Percentiles rank a stretch among this genome's conserved stretches.
phyloP scores from a whole-genome alignment of 2,888 invertebrate species.

The Hoplodrina blanda region DNA sequence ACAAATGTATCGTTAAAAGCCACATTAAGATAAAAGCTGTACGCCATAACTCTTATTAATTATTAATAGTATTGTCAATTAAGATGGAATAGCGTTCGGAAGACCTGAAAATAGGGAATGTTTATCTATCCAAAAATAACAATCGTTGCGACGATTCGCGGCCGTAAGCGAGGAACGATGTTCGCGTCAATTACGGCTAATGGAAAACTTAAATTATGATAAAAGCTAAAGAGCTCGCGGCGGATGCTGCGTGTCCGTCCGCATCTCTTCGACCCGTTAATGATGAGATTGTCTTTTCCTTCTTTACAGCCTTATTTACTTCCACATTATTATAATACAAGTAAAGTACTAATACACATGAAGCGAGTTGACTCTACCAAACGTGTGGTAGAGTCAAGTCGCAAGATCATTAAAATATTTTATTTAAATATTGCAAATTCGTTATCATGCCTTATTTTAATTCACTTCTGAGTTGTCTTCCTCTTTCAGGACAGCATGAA shows the following conservation, averaged over 20 bases:
- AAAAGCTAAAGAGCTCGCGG: conserved; percentile 86
- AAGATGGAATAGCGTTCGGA: conserved; percentile 81
- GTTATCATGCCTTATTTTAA: background rate
- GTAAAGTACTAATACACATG: conserved; percentile 16
- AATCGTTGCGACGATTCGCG: conserved; percentile 83
- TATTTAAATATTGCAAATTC: too few relatives aligned
- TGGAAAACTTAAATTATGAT: conserved; percentile 91
- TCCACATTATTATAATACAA: conserved; percentile 28
- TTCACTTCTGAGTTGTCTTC: conserved; percentile 28
- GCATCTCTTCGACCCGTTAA: conserved; percentile 67
- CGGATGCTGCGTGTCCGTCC: conserved; percentile 80
- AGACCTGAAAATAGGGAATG: conserved; percentile 87
- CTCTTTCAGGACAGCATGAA: conserved; percentile 6
- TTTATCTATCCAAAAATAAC: conserved; percentile 88
- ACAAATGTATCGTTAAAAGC: conserved; percentile 87
- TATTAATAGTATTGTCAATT: conserved; percentile 89
- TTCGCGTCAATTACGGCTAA: conserved; percentile 90
- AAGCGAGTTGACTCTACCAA: background rate
- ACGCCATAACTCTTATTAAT: conserved; percentile 88
- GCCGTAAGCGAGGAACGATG: conserved; percentile 90
- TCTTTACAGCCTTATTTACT: conserved; percentile 44
- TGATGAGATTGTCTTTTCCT: conserved; percentile 61
- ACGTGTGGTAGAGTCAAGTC: too few relatives aligned
- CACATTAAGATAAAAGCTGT: conserved; percentile 89
- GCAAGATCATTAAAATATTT: too few relatives aligned